Base-by-base conservation (phyloP, 2,888 invertebrate species). In the Eumacrocentrus americanus region DNA sequence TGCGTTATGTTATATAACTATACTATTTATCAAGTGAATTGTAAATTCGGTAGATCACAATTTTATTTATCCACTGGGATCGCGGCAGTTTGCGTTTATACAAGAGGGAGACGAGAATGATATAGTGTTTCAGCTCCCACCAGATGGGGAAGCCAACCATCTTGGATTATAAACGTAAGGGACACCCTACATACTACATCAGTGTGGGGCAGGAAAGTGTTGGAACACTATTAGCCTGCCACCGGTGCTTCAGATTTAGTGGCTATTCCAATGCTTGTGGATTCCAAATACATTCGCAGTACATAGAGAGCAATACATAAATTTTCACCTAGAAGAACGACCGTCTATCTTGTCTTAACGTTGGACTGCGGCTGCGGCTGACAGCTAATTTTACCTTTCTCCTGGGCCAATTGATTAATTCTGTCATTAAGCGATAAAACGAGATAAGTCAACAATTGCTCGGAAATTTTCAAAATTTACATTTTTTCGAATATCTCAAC, bases 221-320 rank as follows among this genome's bases (percentile, higher is more conserved):
- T 67, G 62, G 60, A 62, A 63, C 62, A 66, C 67, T 66, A 66
- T 67, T 67, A 68, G 65, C 63, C 67, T 68, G 68, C 68, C 67
- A 67, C 4, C 23, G 60, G 29, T 54, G 54, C 61, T 42, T 68
- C 66, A 68, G 68, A 68, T 68, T 68, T 68, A 68, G 64, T 60
- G 65, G 64, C 68, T 64, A 68, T 68, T 68, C 59, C 68, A 50
- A 67, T 64, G 66, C 66, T 63, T 54, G 62, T 58, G 67, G 63
- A 67, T 66, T 66, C 38, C 62, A 61, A 67, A 68, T 67, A 67
- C 66, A 67, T 67, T 67, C 63, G 61, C 63, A 64, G 4, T 67
- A 61, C 61, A 58, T 63, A 7, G 18, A 7, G 22, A 40, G 50
- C 58, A 48, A 63, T 63, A 61, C 65, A 65, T 65, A 65, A 65